Evolutionary conservation across 2,113 vertebrate genomes (phyloP), one percentile per base, ranked within the genome.

Genomic region (Paedocypris sp.): DNA sequence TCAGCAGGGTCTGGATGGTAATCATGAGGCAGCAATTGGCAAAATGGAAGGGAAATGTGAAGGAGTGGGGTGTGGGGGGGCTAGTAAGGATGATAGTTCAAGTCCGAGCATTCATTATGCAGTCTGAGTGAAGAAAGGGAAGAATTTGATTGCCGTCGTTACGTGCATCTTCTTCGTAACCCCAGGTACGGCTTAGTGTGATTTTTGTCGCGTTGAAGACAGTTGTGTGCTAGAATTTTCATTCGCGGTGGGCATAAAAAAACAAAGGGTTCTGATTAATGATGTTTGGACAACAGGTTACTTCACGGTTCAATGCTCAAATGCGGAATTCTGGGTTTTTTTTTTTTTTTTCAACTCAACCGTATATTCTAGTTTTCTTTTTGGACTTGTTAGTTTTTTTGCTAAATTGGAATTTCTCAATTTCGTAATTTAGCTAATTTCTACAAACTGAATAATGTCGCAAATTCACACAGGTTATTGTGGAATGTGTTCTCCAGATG

Each of bases 21-120:
- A 91, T 93, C 90, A 90, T 83, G 85, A 90, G 88, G 89, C 86
- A 84, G 87, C 88, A 88, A 90, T 92, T 89, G 77, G 87, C 87
- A 86, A 87, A 88, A 86, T 76, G 73, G 76, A 73, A 77, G 66
- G 66, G 54, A 71, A 67, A 71, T 69, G 73, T 72, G 67, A 60
- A 69, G 65, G 62, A 56, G 47, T 65, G 68, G 62, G 38, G 7
- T 58, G 58, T 41, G 41, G 7, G 12, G 39, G 42, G 32, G 12
- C 26, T 45, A 42, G 45, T 29, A 46, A 39, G 45, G 65, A 64
- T 63, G 74, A 76, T 75, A 67, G 77, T 75, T 78, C 61, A 74
- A 70, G 71, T 73, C 64, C 61, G 50, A 68, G 66, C 28, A 54
- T 71, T 75, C 67, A 72, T 76, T 78, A 74, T 69, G 66, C 43